Evolutionary conservation across 2,113 vertebrate genomes (phyloP).

Genomic region (Poeciliopsis occidentalis): DNA sequence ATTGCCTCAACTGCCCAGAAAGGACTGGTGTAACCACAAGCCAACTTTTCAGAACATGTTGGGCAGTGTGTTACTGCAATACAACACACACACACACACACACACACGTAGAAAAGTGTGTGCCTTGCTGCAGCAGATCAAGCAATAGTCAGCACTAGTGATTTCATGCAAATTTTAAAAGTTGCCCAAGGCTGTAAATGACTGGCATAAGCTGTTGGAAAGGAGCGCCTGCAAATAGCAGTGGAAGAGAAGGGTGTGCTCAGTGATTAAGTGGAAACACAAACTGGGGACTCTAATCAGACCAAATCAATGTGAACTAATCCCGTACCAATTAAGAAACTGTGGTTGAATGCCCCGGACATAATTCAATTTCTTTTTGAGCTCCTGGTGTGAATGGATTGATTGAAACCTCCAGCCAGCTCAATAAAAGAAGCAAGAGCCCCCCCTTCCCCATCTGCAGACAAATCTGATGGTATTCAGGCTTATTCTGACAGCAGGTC

Average conservation of each 20-base stretch:
- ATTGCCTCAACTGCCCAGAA: conserved; percentile 49
- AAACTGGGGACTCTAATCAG: conserved; percentile 63
- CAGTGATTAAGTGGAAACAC: conserved; percentile 64
- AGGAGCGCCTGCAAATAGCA: conserved; percentile 44
- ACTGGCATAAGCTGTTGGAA: conserved; percentile 27
- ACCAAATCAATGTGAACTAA: conserved; percentile 73
- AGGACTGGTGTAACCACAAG: conserved; percentile 53
- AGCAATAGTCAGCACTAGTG: conserved; percentile 2
- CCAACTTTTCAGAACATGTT: conserved; percentile 52
- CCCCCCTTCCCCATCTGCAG: conserved; percentile 22
- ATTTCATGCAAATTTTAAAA: conserved; percentile 51
- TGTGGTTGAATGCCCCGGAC: conserved; percentile 48
- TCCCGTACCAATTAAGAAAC: conserved; percentile 69
- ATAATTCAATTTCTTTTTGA: conserved; percentile 61
- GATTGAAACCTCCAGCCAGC: conserved; percentile 57
- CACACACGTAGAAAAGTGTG: conserved; percentile 23
- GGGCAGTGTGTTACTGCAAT: conserved; percentile 18
- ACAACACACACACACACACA: conserved; percentile 52
- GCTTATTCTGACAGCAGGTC: conserved; percentile 30
- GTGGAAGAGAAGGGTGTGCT: conserved; percentile 30
- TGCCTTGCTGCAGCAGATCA: conserved; percentile 6
- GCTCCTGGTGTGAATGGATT: conserved; percentile 54
- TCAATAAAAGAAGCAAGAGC: conserved; percentile 27
- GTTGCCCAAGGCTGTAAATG: conserved; percentile 30
- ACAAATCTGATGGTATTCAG: conserved; percentile 30